phyloP scores from a whole-genome alignment of 1,140 invertebrate species.

The Sarcophaga bullata region DNA sequence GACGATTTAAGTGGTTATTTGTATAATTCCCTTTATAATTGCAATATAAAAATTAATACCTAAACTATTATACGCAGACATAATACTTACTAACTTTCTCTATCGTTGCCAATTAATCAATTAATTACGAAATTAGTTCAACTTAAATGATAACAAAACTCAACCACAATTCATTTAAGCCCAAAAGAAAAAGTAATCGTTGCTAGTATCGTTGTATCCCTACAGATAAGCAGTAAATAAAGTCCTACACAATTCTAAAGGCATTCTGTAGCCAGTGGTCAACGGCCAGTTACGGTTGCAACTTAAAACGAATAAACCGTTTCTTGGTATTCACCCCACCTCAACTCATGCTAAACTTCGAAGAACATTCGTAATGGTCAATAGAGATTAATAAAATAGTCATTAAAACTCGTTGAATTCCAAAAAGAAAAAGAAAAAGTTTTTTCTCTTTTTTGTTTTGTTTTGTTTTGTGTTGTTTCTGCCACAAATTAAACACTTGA shows the following conservation, averaged over 20 bases:
- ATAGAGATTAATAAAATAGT: constrained; percentile 29
- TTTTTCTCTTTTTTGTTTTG: not conserved
- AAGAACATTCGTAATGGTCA: not conserved
- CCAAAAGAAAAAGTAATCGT: not conserved
- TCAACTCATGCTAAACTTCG: not conserved
- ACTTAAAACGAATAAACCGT: not conserved
- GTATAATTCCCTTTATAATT: no score
- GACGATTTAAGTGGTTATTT: no score
- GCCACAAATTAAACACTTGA: constrained; percentile 24
- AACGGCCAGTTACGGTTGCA: not conserved
- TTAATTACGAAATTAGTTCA: constrained; percentile 18
- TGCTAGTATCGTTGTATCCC: not conserved
- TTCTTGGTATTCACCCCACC: not conserved
- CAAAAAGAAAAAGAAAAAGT: not conserved
- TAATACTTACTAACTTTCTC: not conserved
- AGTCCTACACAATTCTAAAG: not conserved
- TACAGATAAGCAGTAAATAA: not conserved
- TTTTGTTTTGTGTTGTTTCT: not conserved
- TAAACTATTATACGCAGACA: no score
- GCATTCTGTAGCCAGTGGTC: not conserved
- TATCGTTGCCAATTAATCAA: constrained; percentile 18
- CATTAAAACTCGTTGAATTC: constrained; percentile 12
- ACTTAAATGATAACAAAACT: not conserved
- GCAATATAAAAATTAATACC: no score
- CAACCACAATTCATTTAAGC: not conserved